These are phyloP conservation scores for Tricholaema leucomelas DNA, from an alignment of 2,113 vertebrate genomes.

Conservation along the genomic window DNA sequence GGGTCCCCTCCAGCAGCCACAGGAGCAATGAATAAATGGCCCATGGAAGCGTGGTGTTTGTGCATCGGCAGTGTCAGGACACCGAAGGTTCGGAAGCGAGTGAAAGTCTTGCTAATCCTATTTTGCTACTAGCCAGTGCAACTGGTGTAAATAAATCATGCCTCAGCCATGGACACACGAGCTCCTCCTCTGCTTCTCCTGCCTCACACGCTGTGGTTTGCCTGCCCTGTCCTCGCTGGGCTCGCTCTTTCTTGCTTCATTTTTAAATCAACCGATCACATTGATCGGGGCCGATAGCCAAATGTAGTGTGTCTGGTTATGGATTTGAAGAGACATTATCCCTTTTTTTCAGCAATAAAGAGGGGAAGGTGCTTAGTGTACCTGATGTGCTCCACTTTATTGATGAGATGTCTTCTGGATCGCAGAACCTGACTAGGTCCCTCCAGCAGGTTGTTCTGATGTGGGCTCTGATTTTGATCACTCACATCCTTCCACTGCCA, in stretches of 20 bases:
- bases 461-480: not conserved
- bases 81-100: not conserved
- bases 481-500: not conserved
- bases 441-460: not conserved
- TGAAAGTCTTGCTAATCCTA: not conserved
- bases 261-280: slow-evolving; percentile 72
- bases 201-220: slow-evolving; percentile 40
- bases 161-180: not conserved
- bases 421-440: not conserved
- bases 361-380: not conserved
- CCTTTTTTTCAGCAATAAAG: not conserved
- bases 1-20: not conserved
- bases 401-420: not conserved
- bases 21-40: not conserved
- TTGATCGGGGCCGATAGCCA: slow-evolving; percentile 73
- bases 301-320: slow-evolving; percentile 49
- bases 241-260: slow-evolving; percentile 19
- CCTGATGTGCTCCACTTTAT: not conserved
- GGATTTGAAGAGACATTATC: slow-evolving; percentile 58
- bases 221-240: slow-evolving; percentile 59
- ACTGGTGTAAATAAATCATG: not conserved
- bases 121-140: not conserved
- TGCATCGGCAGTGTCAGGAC: not conserved
- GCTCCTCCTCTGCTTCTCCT: slow-evolving; percentile 41
- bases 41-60: not conserved